Evolutionary conservation across 2,888 invertebrate genomes (phyloP).

Genomic region (Lochmaea capreae): DNA sequence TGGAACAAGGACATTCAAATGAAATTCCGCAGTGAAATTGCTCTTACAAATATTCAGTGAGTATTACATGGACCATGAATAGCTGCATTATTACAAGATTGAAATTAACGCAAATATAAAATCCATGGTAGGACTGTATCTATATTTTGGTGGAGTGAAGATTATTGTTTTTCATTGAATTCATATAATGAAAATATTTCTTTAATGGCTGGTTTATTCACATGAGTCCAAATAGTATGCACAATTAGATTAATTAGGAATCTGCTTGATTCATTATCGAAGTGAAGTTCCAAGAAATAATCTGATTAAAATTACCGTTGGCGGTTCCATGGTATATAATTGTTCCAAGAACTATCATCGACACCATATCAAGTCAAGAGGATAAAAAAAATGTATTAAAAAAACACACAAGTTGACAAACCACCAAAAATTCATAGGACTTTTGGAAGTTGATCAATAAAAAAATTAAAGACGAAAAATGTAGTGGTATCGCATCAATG

Average conservation of each 20-base stretch:
- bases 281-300: slow-evolving; percentile 25
- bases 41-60: slow-evolving; percentile 27
- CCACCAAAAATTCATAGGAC: too few relatives aligned
- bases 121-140: background rate
- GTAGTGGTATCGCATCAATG: too few relatives aligned
- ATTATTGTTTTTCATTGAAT: too few relatives aligned
- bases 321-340: background rate
- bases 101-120: background rate
- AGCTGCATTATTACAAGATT: slow-evolving; percentile 4
- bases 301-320: slow-evolving; percentile 25
- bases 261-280: background rate
- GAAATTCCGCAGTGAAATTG: slow-evolving; percentile 24
- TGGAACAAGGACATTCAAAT: slow-evolving; percentile 38
- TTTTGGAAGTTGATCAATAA: too few relatives aligned
- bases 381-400: background rate
- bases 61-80: slow-evolving; percentile 16
- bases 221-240: background rate
- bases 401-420: background rate
- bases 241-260: slow-evolving; percentile 14
- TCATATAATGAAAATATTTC: background rate
- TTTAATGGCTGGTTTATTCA: background rate
- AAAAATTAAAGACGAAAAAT: too few relatives aligned
- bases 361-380: background rate
- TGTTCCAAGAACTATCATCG: background rate
- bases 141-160: background rate